These are phyloP conservation scores for Falcunculus frontatus DNA, from an alignment of 2,113 vertebrate species.

Conservation along the genomic window DNA sequence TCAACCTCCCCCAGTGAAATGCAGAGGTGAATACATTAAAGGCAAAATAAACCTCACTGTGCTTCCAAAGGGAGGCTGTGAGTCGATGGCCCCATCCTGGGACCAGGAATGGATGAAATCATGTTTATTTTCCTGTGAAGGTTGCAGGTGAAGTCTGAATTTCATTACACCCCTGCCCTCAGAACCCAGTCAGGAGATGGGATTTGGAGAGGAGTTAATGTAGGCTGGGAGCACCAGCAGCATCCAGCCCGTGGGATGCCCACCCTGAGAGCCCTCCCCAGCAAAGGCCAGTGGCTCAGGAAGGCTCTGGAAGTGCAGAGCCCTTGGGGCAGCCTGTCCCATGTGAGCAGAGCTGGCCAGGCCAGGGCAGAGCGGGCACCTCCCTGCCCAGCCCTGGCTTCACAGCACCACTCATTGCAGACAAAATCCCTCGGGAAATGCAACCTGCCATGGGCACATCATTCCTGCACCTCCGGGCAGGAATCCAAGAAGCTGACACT, in stretches of 20 bases:
- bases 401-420: neutral
- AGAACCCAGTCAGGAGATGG: neutral
- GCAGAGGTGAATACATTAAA: neutral
- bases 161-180: neutral
- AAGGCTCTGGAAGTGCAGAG: neutral
- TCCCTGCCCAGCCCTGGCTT: neutral
- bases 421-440: neutral
- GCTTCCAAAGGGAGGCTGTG: neutral
- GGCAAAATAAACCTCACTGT: neutral
- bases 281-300: neutral
- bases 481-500: accelerated
- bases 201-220: neutral
- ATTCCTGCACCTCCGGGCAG: neutral
- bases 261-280: neutral
- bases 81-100: neutral
- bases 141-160: neutral
- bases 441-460: neutral
- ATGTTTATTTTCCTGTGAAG: neutral
- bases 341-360: neutral
- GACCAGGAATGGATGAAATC: neutral
- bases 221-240: neutral
- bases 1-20: neutral
- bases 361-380: neutral
- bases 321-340: neutral
- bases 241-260: neutral